Conservation (phyloP, 2,797 vertebrate species). For the Sebastes alutus region DNA sequence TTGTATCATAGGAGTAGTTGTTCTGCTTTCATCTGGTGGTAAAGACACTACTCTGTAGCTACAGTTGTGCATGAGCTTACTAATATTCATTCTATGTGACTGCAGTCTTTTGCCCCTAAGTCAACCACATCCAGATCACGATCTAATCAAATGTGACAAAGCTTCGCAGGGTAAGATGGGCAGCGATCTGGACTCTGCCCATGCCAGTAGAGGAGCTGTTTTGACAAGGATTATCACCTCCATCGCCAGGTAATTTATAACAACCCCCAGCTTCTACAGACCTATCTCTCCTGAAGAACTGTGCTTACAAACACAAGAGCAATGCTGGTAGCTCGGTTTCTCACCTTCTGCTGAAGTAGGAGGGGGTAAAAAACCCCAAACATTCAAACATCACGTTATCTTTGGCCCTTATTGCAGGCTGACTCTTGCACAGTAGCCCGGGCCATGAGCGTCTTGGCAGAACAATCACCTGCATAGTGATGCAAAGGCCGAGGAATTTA, state of each 20-base stretch:
- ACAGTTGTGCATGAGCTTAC: constrained; percentile 44
- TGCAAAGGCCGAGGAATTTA: constrained; percentile 67
- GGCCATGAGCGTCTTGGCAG: constrained; percentile 64
- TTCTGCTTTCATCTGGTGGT: not conserved
- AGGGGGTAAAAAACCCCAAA: constrained; percentile 58
- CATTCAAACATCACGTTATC: constrained; percentile 78
- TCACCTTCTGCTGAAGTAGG: constrained; percentile 80
- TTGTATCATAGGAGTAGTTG: not conserved
- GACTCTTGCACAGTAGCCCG: constrained; percentile 71
- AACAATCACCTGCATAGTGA: constrained; percentile 75
- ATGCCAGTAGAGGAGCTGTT: constrained; percentile 80
- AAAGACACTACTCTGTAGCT: constrained; percentile 9
- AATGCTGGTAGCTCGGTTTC: constrained; percentile 86
- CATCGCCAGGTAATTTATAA: constrained; percentile 87
- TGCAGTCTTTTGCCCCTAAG: constrained; percentile 72
- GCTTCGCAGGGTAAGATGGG: constrained; percentile 75
- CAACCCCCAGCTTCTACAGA: constrained; percentile 80
- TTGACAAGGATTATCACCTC: constrained; percentile 87
- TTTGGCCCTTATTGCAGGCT: constrained; percentile 79
- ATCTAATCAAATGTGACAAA: constrained; percentile 85
- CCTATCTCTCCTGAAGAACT: constrained; percentile 81
- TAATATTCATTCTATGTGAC: constrained; percentile 66
- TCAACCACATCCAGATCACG: constrained; percentile 83
- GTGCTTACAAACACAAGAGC: constrained; percentile 81
- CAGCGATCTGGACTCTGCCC: constrained; percentile 74